phyloP scores from a whole-genome alignment of 2,113 vertebrate genomes.

The Vanacampus margaritifer region DNA sequence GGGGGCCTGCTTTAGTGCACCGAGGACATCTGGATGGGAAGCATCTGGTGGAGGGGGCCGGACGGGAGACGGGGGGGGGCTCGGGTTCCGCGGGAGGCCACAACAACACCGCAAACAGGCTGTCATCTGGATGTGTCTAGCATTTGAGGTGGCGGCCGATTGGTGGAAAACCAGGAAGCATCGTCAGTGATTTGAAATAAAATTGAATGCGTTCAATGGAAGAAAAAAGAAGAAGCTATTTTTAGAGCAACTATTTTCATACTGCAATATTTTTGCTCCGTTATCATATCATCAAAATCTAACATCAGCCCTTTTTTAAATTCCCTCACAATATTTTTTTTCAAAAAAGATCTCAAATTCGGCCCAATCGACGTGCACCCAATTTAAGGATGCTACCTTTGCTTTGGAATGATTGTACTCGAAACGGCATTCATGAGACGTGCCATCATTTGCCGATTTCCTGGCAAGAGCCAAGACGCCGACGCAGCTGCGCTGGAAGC shows the following conservation, averaged over 20 bases:
- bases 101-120: slow-evolving; percentile 43
- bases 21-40: slow-evolving; percentile 54
- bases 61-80: neutral
- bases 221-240: too few relatives aligned
- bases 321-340: too few relatives aligned
- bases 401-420: neutral
- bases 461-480: neutral
- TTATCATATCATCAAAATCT: too few relatives aligned
- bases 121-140: slow-evolving; percentile 36
- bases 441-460: neutral
- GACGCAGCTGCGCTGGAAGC: slow-evolving; percentile 26
- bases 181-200: neutral
- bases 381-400: too few relatives aligned
- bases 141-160: neutral
- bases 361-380: too few relatives aligned
- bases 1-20: slow-evolving; percentile 39
- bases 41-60: slow-evolving; percentile 47
- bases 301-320: too few relatives aligned
- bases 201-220: too few relatives aligned
- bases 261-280: too few relatives aligned
- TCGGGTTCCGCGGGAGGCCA: slow-evolving; percentile 9
- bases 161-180: neutral
- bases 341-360: too few relatives aligned
- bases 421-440: neutral
- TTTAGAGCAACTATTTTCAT: too few relatives aligned